These are phyloP conservation scores for Odocoileus virginianus DNA, from an alignment of 2,113 vertebrate genomes.

Conservation along the genomic window DNA sequence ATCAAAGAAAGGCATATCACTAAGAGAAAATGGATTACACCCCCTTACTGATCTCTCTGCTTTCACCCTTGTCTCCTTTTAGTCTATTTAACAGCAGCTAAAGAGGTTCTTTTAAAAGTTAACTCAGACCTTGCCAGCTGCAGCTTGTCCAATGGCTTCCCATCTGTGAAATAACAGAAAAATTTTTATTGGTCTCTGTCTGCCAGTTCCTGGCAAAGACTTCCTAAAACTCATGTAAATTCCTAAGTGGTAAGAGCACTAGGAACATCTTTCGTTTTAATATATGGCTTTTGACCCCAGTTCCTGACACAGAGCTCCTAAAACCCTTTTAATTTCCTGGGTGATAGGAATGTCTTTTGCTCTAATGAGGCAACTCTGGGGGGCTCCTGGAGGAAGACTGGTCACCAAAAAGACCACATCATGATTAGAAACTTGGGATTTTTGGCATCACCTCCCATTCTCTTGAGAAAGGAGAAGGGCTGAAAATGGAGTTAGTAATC, in stretches of 20 bases:
- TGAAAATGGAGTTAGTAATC: not conserved
- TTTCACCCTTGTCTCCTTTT: not conserved
- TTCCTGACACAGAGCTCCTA: not conserved
- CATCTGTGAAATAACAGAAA: not conserved
- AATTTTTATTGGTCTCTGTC: not conserved
- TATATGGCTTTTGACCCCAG: not conserved
- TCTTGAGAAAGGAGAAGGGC: not conserved
- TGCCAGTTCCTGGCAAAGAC: not conserved
- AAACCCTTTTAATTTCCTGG: not conserved
- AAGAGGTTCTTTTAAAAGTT: constrained; percentile 6
- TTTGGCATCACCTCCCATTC: not conserved
- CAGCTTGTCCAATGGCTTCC: not conserved
- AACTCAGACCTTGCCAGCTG: not conserved
- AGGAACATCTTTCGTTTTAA: not conserved
- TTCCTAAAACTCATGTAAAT: not conserved
- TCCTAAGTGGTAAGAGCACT: not conserved
- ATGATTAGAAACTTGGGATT: not conserved
- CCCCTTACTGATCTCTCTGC: not conserved
- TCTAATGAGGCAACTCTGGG: not conserved
- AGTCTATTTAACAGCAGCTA: constrained; percentile 21
- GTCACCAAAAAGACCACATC: not conserved
- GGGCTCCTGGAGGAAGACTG: not conserved
- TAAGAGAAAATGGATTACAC: constrained; percentile 27
- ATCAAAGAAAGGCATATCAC: not conserved
- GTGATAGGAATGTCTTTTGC: not conserved